Conservation (phyloP, 2,888 invertebrate species). For the Caenorhabditis afra region DNA sequence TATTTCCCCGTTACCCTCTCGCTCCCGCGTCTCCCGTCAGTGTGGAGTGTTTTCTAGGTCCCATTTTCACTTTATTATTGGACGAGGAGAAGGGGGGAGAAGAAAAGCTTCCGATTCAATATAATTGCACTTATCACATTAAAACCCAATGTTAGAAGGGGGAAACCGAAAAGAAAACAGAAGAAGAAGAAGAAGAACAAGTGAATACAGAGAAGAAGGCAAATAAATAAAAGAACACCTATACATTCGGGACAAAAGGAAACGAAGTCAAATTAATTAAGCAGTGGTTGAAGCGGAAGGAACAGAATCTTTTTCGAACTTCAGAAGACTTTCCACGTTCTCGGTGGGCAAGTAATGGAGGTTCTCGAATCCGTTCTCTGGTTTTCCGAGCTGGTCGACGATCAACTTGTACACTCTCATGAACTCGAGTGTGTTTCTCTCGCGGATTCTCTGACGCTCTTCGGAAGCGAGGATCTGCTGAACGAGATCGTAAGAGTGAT, state of each 20-base stretch:
- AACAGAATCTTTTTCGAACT: conserved; percentile 34
- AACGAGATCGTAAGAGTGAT: conserved; percentile 24
- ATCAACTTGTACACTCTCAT: conserved; percentile 46
- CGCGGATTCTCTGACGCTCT: conserved; percentile 45
- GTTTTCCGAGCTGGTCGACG: conserved; percentile 31
- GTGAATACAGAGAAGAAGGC: conserved; percentile 33
- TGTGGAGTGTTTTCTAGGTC: neutral
- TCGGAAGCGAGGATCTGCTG: conserved; percentile 38
- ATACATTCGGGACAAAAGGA: too few relatives aligned
- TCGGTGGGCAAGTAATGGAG: conserved; percentile 44
- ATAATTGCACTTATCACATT: conserved; percentile 45
- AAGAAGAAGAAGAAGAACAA: conserved; percentile 1
- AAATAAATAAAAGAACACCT: conserved; percentile 19
- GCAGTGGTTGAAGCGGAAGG: conserved; percentile 19
- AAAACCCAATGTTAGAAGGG: conserved; percentile 31
- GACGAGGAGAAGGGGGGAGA: neutral
- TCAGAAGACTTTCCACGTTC: conserved; percentile 47
- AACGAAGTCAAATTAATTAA: conserved; percentile 7
- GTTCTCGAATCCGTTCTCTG: conserved; percentile 31
- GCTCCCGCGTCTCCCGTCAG: too few relatives aligned
- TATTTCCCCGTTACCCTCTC: neutral
- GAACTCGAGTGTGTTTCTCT: conserved; percentile 41
- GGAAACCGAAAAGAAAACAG: neutral
- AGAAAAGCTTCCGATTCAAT: neutral
- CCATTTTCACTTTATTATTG: conserved; percentile 3